Base-by-base conservation (phyloP, 1,140 invertebrate genomes). In the Paramacrobiotus metropolitanus region DNA sequence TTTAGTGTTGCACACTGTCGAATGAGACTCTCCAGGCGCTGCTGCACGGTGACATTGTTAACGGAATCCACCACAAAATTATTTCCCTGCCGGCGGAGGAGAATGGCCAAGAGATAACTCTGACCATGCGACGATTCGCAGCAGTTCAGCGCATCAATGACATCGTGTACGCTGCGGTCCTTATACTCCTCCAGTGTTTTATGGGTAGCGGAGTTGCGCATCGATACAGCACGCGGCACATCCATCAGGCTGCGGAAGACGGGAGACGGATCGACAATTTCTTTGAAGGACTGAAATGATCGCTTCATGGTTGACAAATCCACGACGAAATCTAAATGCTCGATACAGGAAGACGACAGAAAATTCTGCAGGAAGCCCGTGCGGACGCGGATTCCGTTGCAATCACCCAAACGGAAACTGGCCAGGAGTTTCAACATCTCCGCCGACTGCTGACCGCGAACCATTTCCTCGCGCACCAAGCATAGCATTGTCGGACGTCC, bases 401-500 rank as follows among this genome's bases (percentile, higher is more conserved):
- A 91, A 69, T 87, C 83, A 2, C 93, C 93, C 74, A 92, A 92
- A 72, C 97, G 97, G 18, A 98, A 76, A 84, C 91, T 89, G 18
- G 93, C 89, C 68, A 98, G 81, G 31, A 99, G 76, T 71, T 96
- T 89, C 1, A 99, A 73, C 83, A 98, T 91, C 74, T 94, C 85
- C 69, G 88, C 86, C 70, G 96, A 95, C 72, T 97, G 88, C 20
- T 88, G 86, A 78, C 96, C 92, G 64, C 90, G 82, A 64, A 55
- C 63, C 65, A 66, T 61, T 68, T 95, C 91, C 72, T 97, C 93
- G 61, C 89, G 78, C 60, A 97, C 87, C 2, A 99, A 75, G 64
- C 98, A 79, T 70, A 92, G 95, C 62, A 96, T 90, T 0, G 95
- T 99, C 1, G 94, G 95, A 59, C 94, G 78, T 2, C 95, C 94